Conservation (phyloP, 2,113 vertebrate species). For the Cebidichthys violaceus region DNA sequence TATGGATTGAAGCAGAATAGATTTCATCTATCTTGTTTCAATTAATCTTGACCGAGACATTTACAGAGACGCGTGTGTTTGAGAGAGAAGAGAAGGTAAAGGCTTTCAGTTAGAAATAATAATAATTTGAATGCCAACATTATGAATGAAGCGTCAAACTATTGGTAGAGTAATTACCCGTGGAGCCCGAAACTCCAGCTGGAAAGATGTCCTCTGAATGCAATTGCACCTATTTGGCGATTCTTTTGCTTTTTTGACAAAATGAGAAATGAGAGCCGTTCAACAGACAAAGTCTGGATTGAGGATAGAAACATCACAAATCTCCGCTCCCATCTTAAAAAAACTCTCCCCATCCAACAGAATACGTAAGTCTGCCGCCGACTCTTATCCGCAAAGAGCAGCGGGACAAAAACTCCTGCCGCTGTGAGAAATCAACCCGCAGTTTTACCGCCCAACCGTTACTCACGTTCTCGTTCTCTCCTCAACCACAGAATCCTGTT, state of each 20-base stretch:
- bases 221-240: background rate
- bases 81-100: no score
- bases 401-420: no score
- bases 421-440: background rate
- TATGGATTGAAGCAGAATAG: background rate
- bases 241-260: background rate
- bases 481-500: conserved; percentile 91
- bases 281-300: background rate
- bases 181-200: background rate
- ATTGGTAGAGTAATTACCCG: background rate
- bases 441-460: background rate
- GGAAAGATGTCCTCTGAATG: background rate
- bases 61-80: no score
- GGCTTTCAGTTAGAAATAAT: background rate
- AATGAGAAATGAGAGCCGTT: background rate
- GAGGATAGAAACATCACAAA: no score
- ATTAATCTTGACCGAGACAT: no score
- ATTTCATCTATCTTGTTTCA: no score
- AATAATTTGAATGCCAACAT: background rate
- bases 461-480: background rate
- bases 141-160: background rate
- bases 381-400: no score
- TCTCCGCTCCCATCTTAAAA: background rate
- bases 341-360: background rate
- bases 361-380: background rate